Evolutionary conservation across 1,140 invertebrate genomes (phyloP), one percentile per base, ranked within the genome.

Genomic region (Tetranychus cinnabarinus): DNA sequence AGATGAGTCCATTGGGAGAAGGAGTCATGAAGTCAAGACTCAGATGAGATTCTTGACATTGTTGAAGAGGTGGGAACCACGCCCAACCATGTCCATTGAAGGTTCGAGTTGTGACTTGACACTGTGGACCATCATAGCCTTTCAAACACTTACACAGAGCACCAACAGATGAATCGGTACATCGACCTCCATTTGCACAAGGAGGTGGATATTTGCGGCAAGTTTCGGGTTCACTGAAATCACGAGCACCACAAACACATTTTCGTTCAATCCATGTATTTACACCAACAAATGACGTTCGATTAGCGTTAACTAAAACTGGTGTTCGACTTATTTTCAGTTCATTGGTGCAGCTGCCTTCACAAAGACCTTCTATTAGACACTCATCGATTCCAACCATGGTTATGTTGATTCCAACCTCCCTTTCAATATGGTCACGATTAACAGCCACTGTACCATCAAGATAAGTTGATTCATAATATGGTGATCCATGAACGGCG

Each of bases 381-480:
- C 93, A 97, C 74, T 96, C 89, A 68, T 97, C 90, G 65, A 97
- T 96, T 60, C 88, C 89, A 2, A 96, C 88, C 89, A 96, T 93
- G 3, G 86, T 89, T 48, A 97, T 92, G 67, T 91, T 90, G 56
- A 96, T 87, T 36, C 89, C 90, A 8, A 95, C 84, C 64, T 85
- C 83, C 66, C 81, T 79, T 75, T 95, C 89, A 71, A 97, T 93
- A 72, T 90, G 83, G 76, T 88, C 84, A 63, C 87, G 79, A 70
- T 97, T 84, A 78, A 91, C 85, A n/a, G 90, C 72, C 1, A 97
- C 84, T 47, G 93, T 84, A 34, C 91, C 91, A 72, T 97, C 91
- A 46, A 96, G 76, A 74, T 86, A 81, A 0, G 91, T 86, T 0
- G 91, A 83, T 68, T 95, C 92, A 68, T 92, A 92, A 70, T 92